These are phyloP conservation scores for Diarsia rubi DNA, from an alignment of 2,888 invertebrate species.

Conservation along the genomic window DNA sequence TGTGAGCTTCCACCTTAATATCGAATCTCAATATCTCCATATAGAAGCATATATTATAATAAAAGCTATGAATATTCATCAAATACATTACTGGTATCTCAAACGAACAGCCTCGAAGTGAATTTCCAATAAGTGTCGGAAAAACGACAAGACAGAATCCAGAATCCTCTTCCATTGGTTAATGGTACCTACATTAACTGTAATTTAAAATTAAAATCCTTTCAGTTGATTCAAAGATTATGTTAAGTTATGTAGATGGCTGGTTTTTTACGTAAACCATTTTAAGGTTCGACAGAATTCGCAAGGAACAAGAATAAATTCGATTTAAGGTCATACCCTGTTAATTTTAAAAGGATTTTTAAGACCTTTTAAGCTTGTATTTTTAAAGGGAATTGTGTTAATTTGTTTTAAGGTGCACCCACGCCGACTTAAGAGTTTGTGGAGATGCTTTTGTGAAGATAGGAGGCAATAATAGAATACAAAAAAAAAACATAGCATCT, in stretches of 20 bases:
- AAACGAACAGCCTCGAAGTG: conserved; percentile 34
- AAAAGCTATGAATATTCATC: conserved; percentile 29
- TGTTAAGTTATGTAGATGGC: conserved; percentile 86
- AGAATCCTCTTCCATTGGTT: conserved; percentile 69
- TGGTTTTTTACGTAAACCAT: conserved; percentile 79
- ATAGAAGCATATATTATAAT: neutral
- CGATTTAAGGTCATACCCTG: conserved; percentile 58
- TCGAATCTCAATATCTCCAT: neutral
- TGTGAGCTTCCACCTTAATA: too few relatives aligned
- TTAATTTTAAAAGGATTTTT: conserved; percentile 64
- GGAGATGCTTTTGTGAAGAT: neutral
- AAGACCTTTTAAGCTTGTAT: conserved; percentile 39
- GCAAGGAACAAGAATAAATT: conserved; percentile 49
- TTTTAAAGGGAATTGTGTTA: conserved; percentile 46
- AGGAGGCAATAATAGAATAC: too few relatives aligned
- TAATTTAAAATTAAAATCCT: conserved; percentile 88
- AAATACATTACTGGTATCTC: conserved; percentile 11
- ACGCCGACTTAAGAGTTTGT: neutral
- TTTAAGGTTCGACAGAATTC: conserved; percentile 65
- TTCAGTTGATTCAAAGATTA: conserved; percentile 86
- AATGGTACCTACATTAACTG: conserved; percentile 77
- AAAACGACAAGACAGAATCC: conserved; percentile 66
- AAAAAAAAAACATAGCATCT: too few relatives aligned
- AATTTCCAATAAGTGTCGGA: conserved; percentile 45
- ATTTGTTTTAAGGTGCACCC: conserved; percentile 9